Evolutionary conservation across 2,888 invertebrate species (phyloP), one percentile per base, ranked within the genome.

Genomic region (Athripsodes cinereus): DNA sequence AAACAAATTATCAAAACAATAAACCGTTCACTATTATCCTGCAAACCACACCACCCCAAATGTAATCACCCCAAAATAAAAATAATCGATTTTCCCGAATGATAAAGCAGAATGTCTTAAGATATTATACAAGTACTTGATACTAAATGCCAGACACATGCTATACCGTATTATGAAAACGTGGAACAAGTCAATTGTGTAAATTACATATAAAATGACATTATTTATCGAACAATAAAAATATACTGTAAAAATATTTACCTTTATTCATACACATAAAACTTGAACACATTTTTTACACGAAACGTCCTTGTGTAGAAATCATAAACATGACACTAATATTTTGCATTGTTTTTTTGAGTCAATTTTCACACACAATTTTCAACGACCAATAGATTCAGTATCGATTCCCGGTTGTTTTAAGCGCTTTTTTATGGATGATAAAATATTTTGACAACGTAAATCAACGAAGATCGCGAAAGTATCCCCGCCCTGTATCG

Each of bases 401-500:
- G 40, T 40, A 40, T 40, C 40, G 40, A 8, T 40, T 40, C 40
- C 40, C 40, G 40, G 13, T 8, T 40, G 13, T n/a, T n/a, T 2
- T 40, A 40, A 5, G 51, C 55, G 19, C 51, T 49, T 55, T 59
- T 50, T 55, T 20, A 40, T 50, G 34, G 54, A 44, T 47, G 59
- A 48, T 52, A 52, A 34, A 26, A 52, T 52, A 55, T 34, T 59
- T 22, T 22, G 55, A 59, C 49, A 49, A 22, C 52, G 47, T 22
- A 59, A 59, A 46, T 53, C 35, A 52, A 50, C 51, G 50, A 55
- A 59, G 59, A 55, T 51, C 44, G 49, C 44, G 52, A 59, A 55
- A 59, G 47, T 55, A 60, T 60, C 60, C 60, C 60, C 60, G 60
- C 60, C 60, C 60, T 60, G 60, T 11, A 50, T 52, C 53, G 31